Evolutionary conservation across 2,888 invertebrate species (phyloP).

Genomic region (Oscheius onirici): DNA sequence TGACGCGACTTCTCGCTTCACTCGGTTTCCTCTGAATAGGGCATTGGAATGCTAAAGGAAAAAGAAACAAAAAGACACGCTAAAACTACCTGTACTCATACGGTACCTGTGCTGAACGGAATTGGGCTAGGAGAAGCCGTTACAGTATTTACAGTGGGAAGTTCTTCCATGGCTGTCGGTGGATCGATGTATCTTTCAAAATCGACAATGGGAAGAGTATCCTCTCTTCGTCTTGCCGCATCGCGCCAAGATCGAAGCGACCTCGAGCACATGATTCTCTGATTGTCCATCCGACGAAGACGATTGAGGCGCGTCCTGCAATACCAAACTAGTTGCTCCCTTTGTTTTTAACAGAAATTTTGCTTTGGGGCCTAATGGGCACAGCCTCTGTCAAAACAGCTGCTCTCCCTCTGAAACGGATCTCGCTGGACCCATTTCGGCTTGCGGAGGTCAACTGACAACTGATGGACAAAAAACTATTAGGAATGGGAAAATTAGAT

Average conservation of each 20-base stretch:
- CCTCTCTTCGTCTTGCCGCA: constrained; percentile 49
- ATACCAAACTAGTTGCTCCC: not conserved
- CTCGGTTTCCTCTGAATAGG: too few species aligned
- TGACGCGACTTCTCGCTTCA: too few species aligned
- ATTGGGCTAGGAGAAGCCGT: too few species aligned
- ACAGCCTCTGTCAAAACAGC: not conserved
- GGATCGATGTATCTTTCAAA: constrained; percentile 49
- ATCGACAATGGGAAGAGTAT: constrained; percentile 56
- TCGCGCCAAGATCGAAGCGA: constrained; percentile 62
- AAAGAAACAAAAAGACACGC: too few species aligned
- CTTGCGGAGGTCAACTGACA: too few species aligned
- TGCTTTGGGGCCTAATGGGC: not conserved
- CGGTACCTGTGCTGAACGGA: too few species aligned
- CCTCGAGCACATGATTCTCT: constrained; percentile 57
- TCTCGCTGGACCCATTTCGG: not conserved
- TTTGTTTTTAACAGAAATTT: not conserved
- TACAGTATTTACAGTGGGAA: not conserved
- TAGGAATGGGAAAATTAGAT: too few species aligned
- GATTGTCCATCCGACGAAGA: constrained; percentile 58
- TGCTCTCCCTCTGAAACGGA: not conserved
- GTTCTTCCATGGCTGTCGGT: constrained; percentile 25
- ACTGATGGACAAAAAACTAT: too few species aligned
- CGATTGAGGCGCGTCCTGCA: constrained; percentile 42
- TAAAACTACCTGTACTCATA: too few species aligned
- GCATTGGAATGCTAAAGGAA: too few species aligned